Evolutionary conservation across 92 coral and sea anemone species (phyloP), one percentile per base, ranked within the genome.

Genomic region (Montipora capitata): DNA sequence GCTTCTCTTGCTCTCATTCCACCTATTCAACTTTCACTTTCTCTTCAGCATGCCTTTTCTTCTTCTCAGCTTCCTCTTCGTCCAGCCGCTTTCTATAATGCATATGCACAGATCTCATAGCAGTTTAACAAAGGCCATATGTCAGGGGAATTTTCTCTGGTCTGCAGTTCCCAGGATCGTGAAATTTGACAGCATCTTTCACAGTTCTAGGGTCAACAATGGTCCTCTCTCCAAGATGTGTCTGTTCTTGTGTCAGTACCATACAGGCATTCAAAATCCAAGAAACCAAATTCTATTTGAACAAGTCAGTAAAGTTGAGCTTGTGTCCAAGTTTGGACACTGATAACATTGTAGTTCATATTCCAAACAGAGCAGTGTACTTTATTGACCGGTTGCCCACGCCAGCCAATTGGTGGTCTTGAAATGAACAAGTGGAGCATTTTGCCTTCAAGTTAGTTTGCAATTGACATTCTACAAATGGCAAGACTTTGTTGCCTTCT

Each of bases 131-230:
- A 63, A 85, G 72, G 40, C 75, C 89, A 39, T 82, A 68, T 8
- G 89, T 66, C 42, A 81, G 48, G 16, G 70, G 79, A 48, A 91
- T 76, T 64, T 87, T 91, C 81, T 87, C 89, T 2, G 85, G 85
- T 61, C 81, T 68, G 49, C 3, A 48, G 27, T 91, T 76, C 13
- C 54, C 69, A 40, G 94, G 91, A 91, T 87, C 89, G 43, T 72
- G 27, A 86, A 91, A 91, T 14, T 54, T 79, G 40, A 86, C 91
- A 16, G 88, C 92, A 76, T 77, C 94, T 84, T 87, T 91, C 63
- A 82, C 89, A 69, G 87, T 66, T 62, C 86, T 78, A 13, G 85
- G 79, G 54, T 90, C 94, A 72, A 72, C 71, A 68, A 92, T 78
- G 78, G 87, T 92, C 68, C 62, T 87, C 58, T 82, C 94, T 41